phyloP scores from a whole-genome alignment of 1,140 invertebrate species.

The Lethrus apterus region DNA sequence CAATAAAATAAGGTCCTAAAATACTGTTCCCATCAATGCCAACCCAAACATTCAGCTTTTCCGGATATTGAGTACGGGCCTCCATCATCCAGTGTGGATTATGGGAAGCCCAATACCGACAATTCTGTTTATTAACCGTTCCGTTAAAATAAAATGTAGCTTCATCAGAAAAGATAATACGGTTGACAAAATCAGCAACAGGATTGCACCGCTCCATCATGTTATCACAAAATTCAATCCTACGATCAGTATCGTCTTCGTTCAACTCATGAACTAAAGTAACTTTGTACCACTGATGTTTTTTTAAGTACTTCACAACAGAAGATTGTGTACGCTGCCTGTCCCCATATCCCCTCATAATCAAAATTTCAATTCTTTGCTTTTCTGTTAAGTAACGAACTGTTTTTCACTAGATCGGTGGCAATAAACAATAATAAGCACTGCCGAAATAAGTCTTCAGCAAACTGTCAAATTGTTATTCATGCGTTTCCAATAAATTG shows the following conservation, averaged over 20 bases:
- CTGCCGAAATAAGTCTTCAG: too few species aligned
- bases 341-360: conserved; percentile 1
- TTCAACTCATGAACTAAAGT: neutral
- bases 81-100: conserved; percentile 21
- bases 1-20: conserved; percentile 15
- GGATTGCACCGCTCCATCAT: conserved; percentile 10
- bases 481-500: too few species aligned
- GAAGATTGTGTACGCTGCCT: neutral
- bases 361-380: conserved; percentile 6
- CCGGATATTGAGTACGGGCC: conserved; percentile 15
- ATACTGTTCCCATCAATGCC: conserved; percentile 14
- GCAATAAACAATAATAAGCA: too few species aligned
- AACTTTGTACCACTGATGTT: neutral
- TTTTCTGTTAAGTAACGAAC: too few species aligned
- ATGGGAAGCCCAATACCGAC: conserved; percentile 15
- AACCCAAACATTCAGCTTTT: conserved; percentile 19
- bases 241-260: neutral
- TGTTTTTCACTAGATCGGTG: too few species aligned
- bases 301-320: conserved; percentile 1
- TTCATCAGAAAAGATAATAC: conserved; percentile 16
- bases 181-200: conserved; percentile 1
- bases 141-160: conserved; percentile 14
- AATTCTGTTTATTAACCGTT: conserved; percentile 19
- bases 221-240: conserved; percentile 6
- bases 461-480: too few species aligned